phyloP scores from a whole-genome alignment of 2,113 vertebrate species.

The Progne subis region DNA sequence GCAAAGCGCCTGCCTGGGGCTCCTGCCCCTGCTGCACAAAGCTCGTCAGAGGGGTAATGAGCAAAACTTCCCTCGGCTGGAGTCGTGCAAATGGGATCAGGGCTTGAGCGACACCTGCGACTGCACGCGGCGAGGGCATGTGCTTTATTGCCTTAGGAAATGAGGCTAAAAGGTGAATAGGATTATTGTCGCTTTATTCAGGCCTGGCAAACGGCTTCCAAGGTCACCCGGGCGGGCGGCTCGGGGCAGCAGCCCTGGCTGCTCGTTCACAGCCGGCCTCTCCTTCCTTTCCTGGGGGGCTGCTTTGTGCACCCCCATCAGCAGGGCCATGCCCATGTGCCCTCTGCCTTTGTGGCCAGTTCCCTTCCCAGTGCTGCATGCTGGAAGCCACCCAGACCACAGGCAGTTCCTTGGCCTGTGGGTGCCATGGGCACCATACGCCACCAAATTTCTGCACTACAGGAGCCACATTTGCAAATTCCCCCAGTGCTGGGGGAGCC shows the following conservation, averaged over 20 bases:
- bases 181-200: conserved; percentile 21
- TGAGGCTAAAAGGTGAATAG: conserved; percentile 27
- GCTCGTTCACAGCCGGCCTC: neutral
- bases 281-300: neutral
- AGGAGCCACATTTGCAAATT: neutral
- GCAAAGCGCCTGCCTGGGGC: neutral
- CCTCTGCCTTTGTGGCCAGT: too few relatives aligned
- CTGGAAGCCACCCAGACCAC: neutral
- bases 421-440: fast-evolving
- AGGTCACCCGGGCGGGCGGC: neutral
- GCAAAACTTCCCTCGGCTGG: neutral
- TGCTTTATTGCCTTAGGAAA: conserved; percentile 14
- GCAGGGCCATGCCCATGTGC: fast-evolving
- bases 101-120: neutral
- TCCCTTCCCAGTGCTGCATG: neutral
- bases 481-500: neutral
- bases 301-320: neutral
- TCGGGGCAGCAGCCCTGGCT: fast-evolving
- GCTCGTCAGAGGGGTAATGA: neutral
- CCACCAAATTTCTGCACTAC: neutral
- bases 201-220: neutral
- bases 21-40: neutral
- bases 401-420: neutral
- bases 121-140: neutral
- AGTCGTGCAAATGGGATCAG: neutral